Conservation (phyloP, 2,113 vertebrate species). For the Caranx ignobilis region DNA sequence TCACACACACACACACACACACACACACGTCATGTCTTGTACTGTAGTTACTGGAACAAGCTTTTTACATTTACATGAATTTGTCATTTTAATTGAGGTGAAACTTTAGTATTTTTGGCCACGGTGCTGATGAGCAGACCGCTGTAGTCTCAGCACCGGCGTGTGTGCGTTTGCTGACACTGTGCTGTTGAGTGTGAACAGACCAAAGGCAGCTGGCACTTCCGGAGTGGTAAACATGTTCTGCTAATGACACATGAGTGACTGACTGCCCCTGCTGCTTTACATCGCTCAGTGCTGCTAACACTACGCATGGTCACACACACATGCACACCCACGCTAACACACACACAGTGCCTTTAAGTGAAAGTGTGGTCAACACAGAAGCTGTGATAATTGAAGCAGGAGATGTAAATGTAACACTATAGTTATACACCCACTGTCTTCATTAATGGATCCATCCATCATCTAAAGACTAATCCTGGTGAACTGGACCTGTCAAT, state of each 20-base stretch:
- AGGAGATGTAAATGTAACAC: too few relatives aligned
- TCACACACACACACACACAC: too few relatives aligned
- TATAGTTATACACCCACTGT: too few relatives aligned
- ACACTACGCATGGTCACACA: background rate
- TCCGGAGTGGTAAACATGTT: conserved; percentile 37
- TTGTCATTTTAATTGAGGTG: background rate
- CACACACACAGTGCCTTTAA: too few relatives aligned
- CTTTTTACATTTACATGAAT: background rate
- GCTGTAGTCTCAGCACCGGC: background rate
- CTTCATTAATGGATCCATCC: background rate
- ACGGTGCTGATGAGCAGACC: too few relatives aligned
- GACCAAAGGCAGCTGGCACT: conserved; percentile 23
- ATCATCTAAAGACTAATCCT: background rate
- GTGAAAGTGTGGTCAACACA: background rate
- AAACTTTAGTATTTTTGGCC: background rate
- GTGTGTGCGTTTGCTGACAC: background rate
- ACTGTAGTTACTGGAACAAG: background rate
- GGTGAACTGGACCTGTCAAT: background rate
- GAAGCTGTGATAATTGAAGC: background rate
- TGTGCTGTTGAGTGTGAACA: conserved; percentile 4
- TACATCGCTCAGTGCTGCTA: background rate
- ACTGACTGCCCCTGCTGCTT: background rate
- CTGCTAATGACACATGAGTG: conserved; percentile 10
- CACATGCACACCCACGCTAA: background rate
- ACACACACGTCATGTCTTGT: background rate